Evolutionary conservation across 2,797 vertebrate genomes (phyloP).

Genomic region (Karalla daura): DNA sequence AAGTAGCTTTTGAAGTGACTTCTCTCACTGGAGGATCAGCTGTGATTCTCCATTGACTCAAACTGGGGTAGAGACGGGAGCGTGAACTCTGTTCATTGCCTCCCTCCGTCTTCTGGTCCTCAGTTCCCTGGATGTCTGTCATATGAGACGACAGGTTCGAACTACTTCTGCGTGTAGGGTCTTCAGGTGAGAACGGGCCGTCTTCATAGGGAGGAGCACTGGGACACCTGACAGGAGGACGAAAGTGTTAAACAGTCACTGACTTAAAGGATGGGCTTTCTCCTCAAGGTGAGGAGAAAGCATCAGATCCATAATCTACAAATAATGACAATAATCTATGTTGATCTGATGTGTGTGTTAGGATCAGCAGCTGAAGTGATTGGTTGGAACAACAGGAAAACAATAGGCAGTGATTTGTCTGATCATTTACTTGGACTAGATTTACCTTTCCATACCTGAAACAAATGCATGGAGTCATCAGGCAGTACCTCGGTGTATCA

Average conservation of each 20-base stretch:
- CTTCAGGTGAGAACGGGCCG: neutral
- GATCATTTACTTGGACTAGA: neutral
- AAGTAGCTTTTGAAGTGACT: neutral
- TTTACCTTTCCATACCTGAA: slow-evolving; percentile 2
- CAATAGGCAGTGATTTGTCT: neutral
- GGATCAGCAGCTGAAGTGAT: no score
- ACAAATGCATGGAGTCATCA: slow-evolving; percentile 17
- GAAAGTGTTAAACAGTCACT: neutral
- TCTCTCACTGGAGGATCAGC: neutral
- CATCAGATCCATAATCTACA: no score
- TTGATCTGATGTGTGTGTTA: no score
- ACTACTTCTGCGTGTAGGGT: neutral
- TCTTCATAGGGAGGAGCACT: slow-evolving; percentile 33
- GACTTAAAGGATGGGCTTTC: neutral
- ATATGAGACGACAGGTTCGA: neutral
- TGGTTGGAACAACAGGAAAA: no score
- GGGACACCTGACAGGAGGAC: slow-evolving; percentile 23
- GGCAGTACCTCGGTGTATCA: slow-evolving; percentile 1
- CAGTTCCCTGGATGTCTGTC: neutral
- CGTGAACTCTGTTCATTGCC: neutral
- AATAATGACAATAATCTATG: no score
- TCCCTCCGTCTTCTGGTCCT: neutral
- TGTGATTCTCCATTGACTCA: slow-evolving; percentile 12
- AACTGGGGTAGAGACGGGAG: slow-evolving; percentile 17
- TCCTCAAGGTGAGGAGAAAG: no score